A percentile compares a stretch with the other conserved stretches of the same genome.
These are phyloP conservation scores for Rhagologus leucostigma DNA, from an alignment of 2,113 vertebrate genomes.

Conservation along the genomic window DNA sequence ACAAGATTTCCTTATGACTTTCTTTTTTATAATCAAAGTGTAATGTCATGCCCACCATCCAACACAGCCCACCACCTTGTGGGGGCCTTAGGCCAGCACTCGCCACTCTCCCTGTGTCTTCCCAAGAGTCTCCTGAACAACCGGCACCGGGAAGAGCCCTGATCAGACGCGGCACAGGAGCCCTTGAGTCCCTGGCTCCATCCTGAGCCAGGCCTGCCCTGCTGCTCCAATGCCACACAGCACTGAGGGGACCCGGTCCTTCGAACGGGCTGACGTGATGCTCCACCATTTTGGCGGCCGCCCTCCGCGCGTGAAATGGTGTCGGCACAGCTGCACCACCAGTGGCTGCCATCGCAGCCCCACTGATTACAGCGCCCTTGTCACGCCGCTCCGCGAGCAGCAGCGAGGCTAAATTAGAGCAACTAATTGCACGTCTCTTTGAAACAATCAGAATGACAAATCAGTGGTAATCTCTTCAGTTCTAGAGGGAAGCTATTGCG, in stretches of 20 bases:
- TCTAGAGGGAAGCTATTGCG: conserved; percentile 26
- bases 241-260: rapidly evolving
- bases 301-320: not conserved
- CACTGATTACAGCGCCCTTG: not conserved
- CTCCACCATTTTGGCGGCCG: not conserved
- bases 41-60: not conserved
- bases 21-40: not conserved
- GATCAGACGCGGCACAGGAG: rapidly evolving
- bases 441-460: conserved; percentile 64
- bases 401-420: conserved; percentile 47
- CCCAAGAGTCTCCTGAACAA: not conserved
- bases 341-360: not conserved
- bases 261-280: rapidly evolving
- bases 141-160: not conserved
- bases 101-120: rapidly evolving
- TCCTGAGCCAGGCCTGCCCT: not conserved
- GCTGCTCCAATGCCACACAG: not conserved
- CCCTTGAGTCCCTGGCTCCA: not conserved
- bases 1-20: not conserved
- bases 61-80: rapidly evolving
- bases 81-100: not conserved
- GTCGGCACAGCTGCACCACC: not conserved
- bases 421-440: conserved; percentile 57
- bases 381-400: not conserved
- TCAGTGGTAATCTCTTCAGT: conserved; percentile 52